Evolutionary conservation across 2,888 invertebrate species (phyloP).

Genomic region (Chloroclystis v-ata): DNA sequence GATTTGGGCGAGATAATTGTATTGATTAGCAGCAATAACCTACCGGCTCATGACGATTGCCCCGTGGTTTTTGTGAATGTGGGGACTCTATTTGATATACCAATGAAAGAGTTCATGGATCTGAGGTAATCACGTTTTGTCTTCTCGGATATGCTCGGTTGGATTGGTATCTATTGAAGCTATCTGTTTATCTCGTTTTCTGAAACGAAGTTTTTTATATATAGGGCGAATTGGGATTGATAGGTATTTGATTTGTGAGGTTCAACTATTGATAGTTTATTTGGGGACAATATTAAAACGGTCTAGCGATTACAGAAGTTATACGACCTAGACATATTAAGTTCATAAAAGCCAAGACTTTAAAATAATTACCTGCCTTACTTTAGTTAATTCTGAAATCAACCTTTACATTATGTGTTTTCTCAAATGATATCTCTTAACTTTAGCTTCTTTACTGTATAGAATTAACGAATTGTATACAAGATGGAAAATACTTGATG

Average conservation of each 20-base stretch:
- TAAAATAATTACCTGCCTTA: too few relatives aligned
- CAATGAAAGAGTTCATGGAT: conserved; percentile 45
- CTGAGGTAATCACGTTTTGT: conserved; percentile 38
- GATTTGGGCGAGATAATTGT: conserved; percentile 54
- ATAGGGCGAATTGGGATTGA: too few relatives aligned
- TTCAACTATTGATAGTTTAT: too few relatives aligned
- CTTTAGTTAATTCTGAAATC: too few relatives aligned
- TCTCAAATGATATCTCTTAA: too few relatives aligned
- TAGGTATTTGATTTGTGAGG: too few relatives aligned
- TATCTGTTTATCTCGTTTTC: background rate
- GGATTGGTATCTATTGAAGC: background rate
- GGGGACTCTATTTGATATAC: conserved; percentile 46
- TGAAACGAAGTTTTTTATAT: background rate
- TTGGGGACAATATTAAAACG: too few relatives aligned
- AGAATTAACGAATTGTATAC: conserved; percentile 56
- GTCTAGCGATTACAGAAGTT: too few relatives aligned
- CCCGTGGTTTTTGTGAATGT: conserved; percentile 61
- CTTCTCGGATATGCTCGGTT: background rate
- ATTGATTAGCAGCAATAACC: conserved; percentile 51
- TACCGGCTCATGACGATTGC: conserved; percentile 60
- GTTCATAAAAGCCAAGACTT: too few relatives aligned
- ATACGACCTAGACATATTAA: too few relatives aligned
- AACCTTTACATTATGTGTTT: too few relatives aligned
- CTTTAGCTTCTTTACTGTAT: too few relatives aligned
- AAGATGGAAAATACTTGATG: conserved; percentile 47